Conservation (phyloP, 1,140 invertebrate species). For the Trichoplusia ni region DNA sequence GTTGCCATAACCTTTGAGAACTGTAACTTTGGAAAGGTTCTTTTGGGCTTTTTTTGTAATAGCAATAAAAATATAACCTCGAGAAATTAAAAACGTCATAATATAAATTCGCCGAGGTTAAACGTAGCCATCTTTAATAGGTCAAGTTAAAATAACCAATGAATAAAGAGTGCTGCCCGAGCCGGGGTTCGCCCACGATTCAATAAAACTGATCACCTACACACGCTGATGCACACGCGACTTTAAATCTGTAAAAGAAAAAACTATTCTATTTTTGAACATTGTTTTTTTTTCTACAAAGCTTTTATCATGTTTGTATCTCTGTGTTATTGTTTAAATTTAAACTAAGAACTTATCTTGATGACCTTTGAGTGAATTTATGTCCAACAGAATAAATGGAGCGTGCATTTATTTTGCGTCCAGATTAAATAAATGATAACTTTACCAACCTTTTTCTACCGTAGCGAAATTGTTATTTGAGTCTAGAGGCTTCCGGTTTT, state of each 20-base stretch:
- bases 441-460: no score
- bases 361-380: no score
- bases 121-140: background rate
- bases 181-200: conserved; percentile 17
- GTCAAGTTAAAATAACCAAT: conserved; percentile 13
- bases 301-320: background rate
- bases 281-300: background rate
- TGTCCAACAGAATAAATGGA: no score
- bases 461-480: no score
- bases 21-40: background rate
- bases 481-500: no score
- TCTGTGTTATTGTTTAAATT: background rate
- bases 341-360: no score
- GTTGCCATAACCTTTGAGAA: no score
- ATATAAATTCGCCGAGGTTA: no score
- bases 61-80: background rate
- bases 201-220: conserved; percentile 6
- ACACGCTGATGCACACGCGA: background rate
- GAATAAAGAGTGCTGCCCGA: background rate
- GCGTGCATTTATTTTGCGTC: no score
- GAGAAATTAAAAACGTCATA: background rate
- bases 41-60: background rate
- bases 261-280: background rate
- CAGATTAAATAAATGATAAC: no score
- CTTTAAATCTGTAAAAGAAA: background rate